A percentile compares a stretch with the other conserved stretches of the same genome.
Evolutionary conservation across 2,113 vertebrate genomes (phyloP).

Genomic region (human (Homo sapiens)): GRCh38 chr5:160505501-160506000

Average conservation of each 20-base stretch:
- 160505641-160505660: not conserved
- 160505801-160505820: not conserved
- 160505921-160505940: not conserved
- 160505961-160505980: not conserved
- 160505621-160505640: not conserved
- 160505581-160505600: conserved; percentile 42
- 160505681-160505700: not conserved
- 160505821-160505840: not conserved
- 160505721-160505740: not conserved
- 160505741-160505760: not conserved
- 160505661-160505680: conserved; percentile 23
- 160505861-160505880: not conserved
- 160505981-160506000: not conserved
- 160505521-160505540: not conserved
- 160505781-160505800: not conserved
- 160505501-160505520: not conserved
- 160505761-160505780: not conserved
- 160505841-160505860: not conserved
- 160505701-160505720: not conserved
- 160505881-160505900: too few relatives aligned
- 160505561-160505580: conserved; percentile 58
- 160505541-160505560: not conserved
- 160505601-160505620: conserved; percentile 12
- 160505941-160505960: too few relatives aligned
- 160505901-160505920: not conserved